These are phyloP conservation scores for Leptopilina myrica DNA, from an alignment of 2,888 invertebrate species.

Conservation along the genomic window DNA sequence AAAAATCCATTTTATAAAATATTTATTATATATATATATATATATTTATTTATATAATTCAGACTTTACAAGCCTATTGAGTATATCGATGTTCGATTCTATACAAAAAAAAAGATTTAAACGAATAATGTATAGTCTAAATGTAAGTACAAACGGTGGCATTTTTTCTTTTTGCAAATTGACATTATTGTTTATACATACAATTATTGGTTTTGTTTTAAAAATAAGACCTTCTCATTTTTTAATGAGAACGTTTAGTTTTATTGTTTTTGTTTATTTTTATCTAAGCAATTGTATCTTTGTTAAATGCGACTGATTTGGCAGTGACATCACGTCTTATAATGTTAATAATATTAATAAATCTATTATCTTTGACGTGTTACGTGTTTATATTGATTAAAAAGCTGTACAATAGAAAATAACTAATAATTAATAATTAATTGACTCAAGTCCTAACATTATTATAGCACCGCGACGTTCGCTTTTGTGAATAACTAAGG, in stretches of 20 bases:
- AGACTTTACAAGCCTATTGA: conserved; percentile 54
- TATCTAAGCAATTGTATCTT: conserved; percentile 37
- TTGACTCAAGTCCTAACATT: conserved; percentile 66
- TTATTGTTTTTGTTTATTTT: too few species aligned
- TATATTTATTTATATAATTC: conserved; percentile 55
- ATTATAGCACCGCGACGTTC: conserved; percentile 66
- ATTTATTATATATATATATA: conserved; percentile 50
- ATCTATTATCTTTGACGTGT: conserved; percentile 67
- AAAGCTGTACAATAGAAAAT: conserved; percentile 71
- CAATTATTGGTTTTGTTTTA: neutral
- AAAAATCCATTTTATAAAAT: conserved; percentile 66
- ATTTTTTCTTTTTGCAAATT: conserved; percentile 15
- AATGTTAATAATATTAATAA: conserved; percentile 61
- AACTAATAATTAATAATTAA: conserved; percentile 62
- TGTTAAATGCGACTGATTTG: conserved; percentile 66
- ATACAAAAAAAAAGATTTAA: conserved; percentile 52
- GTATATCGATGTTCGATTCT: conserved; percentile 58
- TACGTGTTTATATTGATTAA: conserved; percentile 68
- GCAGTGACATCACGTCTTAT: conserved; percentile 67
- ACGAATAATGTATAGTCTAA: conserved; percentile 47
- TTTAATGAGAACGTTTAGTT: too few species aligned
- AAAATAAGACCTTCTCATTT: too few species aligned
- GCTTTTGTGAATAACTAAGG: conserved; percentile 40
- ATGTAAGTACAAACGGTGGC: conserved; percentile 63
- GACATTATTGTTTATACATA: conserved; percentile 40